Conservation (phyloP, 2,113 vertebrate species). For the Marmota monax region DNA sequence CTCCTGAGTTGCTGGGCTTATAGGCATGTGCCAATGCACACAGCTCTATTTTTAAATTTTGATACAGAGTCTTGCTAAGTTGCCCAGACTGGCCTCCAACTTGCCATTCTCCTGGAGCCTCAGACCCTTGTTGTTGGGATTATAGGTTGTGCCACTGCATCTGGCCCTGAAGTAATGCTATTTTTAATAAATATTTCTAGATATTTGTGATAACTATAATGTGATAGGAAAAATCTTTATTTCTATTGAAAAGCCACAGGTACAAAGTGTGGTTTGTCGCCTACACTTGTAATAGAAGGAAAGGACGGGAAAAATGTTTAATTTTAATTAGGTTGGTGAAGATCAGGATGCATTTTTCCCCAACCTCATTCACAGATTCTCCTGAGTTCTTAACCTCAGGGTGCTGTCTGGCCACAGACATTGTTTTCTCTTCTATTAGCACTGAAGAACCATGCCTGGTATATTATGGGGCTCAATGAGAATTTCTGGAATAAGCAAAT, state of each 20-base stretch:
- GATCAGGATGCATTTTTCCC: neutral
- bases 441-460: neutral
- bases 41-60: too few relatives aligned
- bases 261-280: neutral
- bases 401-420: neutral
- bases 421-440: neutral
- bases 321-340: constrained; percentile 3
- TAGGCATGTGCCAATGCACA: too few relatives aligned
- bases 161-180: too few relatives aligned
- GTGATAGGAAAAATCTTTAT: neutral
- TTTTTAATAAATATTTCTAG: neutral
- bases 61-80: too few relatives aligned
- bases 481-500: neutral
- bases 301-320: neutral
- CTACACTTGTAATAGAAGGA: neutral
- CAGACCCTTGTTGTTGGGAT: too few relatives aligned
- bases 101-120: too few relatives aligned
- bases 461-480: neutral
- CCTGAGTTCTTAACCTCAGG: neutral
- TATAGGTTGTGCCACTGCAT: too few relatives aligned
- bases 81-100: too few relatives aligned
- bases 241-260: neutral
- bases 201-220: neutral
- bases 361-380: neutral
- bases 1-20: too few relatives aligned